phyloP scores from a whole-genome alignment of 2,113 vertebrate species.

The Pelmatolapia mariae region DNA sequence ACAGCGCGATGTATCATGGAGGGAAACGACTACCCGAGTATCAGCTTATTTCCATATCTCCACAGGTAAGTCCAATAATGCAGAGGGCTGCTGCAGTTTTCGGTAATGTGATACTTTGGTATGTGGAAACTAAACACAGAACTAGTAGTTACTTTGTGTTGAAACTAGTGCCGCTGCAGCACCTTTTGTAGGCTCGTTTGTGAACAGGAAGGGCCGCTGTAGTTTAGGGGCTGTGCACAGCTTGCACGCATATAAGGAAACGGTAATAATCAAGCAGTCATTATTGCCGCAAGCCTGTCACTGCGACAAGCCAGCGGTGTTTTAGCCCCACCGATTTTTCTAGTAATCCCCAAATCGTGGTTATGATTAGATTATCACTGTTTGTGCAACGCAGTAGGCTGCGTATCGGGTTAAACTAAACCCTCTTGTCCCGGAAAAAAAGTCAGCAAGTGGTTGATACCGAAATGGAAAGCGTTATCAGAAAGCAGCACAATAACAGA shows the following conservation, averaged over 20 bases:
- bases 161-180: neutral
- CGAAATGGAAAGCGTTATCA: neutral
- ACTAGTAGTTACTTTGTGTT: neutral
- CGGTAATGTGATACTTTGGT: slow-evolving; percentile 18
- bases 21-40: slow-evolving; percentile 2
- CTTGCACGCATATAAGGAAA: slow-evolving; percentile 3
- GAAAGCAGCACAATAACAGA: neutral
- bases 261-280: neutral
- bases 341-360: neutral
- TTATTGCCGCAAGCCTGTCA: neutral
- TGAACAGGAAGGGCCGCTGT: neutral
- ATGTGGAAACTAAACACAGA: neutral
- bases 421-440: neutral
- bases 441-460: neutral
- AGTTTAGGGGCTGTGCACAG: neutral
- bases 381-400: neutral
- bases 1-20: slow-evolving; percentile 52
- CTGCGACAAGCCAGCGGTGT: neutral
- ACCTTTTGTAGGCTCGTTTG: neutral
- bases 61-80: slow-evolving; percentile 46
- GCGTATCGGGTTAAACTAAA: neutral
- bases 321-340: neutral
- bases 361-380: neutral
- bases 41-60: slow-evolving; percentile 53
- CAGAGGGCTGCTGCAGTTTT: neutral